Conservation (phyloP, 1,140 invertebrate genomes). For the Neuroterus valhalla region DNA sequence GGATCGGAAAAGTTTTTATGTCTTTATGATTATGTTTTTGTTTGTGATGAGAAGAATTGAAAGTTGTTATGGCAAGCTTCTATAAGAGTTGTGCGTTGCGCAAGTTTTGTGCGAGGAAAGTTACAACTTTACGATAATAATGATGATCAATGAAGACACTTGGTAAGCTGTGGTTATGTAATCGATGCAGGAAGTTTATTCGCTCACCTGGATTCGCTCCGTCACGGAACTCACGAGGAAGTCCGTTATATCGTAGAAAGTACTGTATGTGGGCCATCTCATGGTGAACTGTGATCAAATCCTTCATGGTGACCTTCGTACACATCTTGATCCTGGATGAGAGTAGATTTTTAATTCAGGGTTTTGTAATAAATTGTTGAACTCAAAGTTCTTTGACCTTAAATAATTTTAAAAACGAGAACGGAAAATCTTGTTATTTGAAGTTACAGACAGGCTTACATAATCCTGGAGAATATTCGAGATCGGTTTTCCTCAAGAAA, state of each 20-base stretch:
- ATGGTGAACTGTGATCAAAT: constrained; percentile 93
- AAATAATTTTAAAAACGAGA: no score
- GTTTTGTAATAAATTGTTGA: background rate
- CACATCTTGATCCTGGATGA: constrained; percentile 95
- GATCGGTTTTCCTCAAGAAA: no score
- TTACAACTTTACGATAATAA: constrained; percentile 21
- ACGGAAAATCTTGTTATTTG: no score
- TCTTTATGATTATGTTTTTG: background rate
- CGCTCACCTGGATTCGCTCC: constrained; percentile 91
- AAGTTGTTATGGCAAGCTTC: background rate
- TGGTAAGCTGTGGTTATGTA: constrained; percentile 33
- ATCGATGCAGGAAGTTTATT: constrained; percentile 52
- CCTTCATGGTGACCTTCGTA: constrained; percentile 90
- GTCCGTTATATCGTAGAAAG: constrained; percentile 88
- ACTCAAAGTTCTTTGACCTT: background rate
- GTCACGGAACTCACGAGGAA: constrained; percentile 89
- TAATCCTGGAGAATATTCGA: no score
- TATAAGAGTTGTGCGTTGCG: background rate
- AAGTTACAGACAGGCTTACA: no score
- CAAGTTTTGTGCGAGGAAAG: constrained; percentile 19
- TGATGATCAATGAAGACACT: constrained; percentile 18
- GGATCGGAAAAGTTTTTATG: background rate
- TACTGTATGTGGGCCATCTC: constrained; percentile 96
- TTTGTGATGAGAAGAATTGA: background rate
- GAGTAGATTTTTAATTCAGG: constrained; percentile 6